Evolutionary conservation across 2,797 vertebrate species (phyloP).

Genomic region (Danio albolineatus): DNA sequence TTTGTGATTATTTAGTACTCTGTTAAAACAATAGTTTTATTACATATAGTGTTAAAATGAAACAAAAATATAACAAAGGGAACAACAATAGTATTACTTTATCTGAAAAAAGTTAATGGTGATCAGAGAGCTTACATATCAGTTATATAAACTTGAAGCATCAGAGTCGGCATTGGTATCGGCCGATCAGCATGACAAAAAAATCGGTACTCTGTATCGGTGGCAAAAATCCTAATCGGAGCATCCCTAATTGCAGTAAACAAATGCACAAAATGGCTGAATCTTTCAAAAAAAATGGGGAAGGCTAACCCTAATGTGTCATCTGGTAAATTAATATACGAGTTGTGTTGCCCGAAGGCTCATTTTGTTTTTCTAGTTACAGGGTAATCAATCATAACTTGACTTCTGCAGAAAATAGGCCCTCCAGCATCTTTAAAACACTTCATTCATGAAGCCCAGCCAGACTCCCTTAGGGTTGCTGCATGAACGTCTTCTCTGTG

Average conservation of each 20-base stretch:
- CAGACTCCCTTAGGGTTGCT: constrained; percentile 5
- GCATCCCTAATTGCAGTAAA: not conserved
- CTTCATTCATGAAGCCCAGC: constrained; percentile 19
- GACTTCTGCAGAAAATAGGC: not conserved
- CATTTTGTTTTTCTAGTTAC: constrained; percentile 12
- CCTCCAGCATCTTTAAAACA: not conserved
- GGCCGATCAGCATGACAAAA: no score
- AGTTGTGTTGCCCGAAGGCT: not conserved
- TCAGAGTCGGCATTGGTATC: no score
- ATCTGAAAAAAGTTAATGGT: no score
- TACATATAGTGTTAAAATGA: no score
- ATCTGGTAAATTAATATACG: not conserved
- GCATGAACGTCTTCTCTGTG: constrained; percentile 8
- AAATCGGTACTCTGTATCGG: no score
- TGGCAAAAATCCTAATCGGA: no score
- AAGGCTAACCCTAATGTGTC: not conserved
- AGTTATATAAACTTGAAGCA: no score
- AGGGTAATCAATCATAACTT: constrained; percentile 30
- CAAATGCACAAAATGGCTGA: not conserved
- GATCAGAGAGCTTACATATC: no score
- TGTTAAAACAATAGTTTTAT: no score
- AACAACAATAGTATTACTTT: no score
- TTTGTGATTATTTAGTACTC: no score
- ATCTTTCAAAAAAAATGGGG: not conserved
- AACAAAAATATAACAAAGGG: no score